phyloP scores from a whole-genome alignment of 2,888 invertebrate genomes.

The Piscicola geometra region DNA sequence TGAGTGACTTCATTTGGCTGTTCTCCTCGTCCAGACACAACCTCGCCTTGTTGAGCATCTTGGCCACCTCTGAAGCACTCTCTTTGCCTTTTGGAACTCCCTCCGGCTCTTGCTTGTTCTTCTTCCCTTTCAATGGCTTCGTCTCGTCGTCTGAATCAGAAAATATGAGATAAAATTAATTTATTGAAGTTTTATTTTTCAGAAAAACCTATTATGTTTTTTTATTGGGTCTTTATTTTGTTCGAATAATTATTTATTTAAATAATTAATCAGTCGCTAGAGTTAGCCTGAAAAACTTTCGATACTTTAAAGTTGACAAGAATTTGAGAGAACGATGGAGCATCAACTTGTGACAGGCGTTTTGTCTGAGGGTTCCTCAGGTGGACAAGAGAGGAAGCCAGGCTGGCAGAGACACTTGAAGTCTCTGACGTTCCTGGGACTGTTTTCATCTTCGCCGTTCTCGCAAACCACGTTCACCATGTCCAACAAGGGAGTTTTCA shows the following conservation, averaged over 20 bases:
- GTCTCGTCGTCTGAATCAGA: background rate
- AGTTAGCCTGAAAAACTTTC: too few relatives aligned
- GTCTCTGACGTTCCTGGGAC: background rate
- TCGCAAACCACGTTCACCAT: constrained; percentile 31
- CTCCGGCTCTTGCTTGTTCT: background rate
- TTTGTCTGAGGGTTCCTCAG: background rate
- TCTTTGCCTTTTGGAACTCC: background rate
- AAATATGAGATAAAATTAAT: too few relatives aligned
- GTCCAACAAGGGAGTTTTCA: constrained; percentile 28
- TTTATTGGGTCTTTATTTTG: too few relatives aligned
- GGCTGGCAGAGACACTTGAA: background rate
- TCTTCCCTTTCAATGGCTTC: constrained; percentile 5
- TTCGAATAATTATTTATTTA: too few relatives aligned
- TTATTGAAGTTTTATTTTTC: too few relatives aligned
- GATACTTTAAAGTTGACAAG: too few relatives aligned
- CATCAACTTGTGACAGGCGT: background rate
- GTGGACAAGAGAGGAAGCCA: background rate
- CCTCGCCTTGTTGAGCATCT: background rate
- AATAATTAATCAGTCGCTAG: too few relatives aligned
- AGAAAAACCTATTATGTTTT: too few relatives aligned
- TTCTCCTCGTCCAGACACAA: background rate
- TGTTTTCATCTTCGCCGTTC: background rate
- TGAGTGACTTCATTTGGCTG: background rate
- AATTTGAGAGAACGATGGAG: too few relatives aligned
- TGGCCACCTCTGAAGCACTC: too few relatives aligned